Base-by-base conservation (phyloP, 2,113 vertebrate species). In the Equus przewalskii region DNA sequence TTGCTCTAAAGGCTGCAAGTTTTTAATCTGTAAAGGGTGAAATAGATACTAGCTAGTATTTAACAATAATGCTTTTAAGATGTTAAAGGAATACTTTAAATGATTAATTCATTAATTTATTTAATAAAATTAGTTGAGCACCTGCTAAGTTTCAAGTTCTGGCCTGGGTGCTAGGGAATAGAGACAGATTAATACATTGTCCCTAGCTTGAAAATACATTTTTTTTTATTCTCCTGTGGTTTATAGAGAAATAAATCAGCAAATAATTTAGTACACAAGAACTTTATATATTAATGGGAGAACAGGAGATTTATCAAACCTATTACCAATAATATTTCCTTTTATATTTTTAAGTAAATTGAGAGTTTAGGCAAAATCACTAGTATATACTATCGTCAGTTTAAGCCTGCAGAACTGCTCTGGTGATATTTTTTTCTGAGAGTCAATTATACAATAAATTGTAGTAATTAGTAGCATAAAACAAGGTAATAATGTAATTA, bases 401-500 rank as follows among this genome's bases (percentile, higher is more conserved):
- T 98, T 98, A 96, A 97, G 97, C 97, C 97, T 96, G 85, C 89
- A 96, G 94, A 98, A 98, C 92, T 96, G 85, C 92, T 98, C 97
- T 97, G 96, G 89, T 97, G 98, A 98, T 96, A 97, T 98, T 97
- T 98, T 98, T 97, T 98, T 97, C 97, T 89, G 90, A 98, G 98
- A 99, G 98, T 98, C 98, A 99, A 99, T 99, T 99, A 98, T 98
- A 98, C 94, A 98, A 98, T 98, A 99, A 99, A 99, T 98, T 98
- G 94, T 97, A 89, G 98, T 98, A 98, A 99, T 99, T 99, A 98
- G 98, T 97, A 97, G 95, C 97, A 98, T 98, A 98, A 98, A 98
- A 95, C 97, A 98, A 99, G 97, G 97, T 98, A 99, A 99, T 99
- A 99, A 98, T 98, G 98, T 98, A 99, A 99, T 99, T 99, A 99